phyloP scores from a whole-genome alignment of 2,888 invertebrate genomes.

The Eutolmus rufibarbis region DNA sequence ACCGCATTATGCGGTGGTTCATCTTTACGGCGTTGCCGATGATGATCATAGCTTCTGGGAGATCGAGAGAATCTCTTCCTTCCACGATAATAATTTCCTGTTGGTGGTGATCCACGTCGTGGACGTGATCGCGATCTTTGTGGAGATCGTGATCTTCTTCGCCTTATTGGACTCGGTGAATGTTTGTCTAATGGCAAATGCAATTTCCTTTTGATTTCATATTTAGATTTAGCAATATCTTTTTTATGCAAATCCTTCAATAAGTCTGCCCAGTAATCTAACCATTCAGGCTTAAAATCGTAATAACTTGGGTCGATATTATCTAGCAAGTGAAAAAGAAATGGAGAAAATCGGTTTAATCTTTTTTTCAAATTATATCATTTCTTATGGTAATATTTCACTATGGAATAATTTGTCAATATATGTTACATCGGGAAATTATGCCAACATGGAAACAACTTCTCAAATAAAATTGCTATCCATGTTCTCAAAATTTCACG shows the following conservation, averaged over 20 bases:
- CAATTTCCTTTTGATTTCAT: slow-evolving; percentile 42
- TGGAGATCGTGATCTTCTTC: background rate
- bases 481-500: slow-evolving; percentile 30
- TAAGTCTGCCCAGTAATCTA: slow-evolving; percentile 41
- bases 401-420: background rate
- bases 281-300: slow-evolving; percentile 47
- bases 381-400: background rate
- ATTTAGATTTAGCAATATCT: slow-evolving; percentile 42
- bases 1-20: background rate
- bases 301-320: slow-evolving; percentile 44
- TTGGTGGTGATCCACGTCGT: background rate
- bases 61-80: slow-evolving; percentile 19
- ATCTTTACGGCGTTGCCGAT: slow-evolving; percentile 6
- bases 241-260: slow-evolving; percentile 41
- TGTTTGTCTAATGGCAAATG: slow-evolving; percentile 41
- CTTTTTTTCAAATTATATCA: background rate
- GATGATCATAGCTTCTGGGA: slow-evolving; percentile 9
- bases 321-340: slow-evolving; percentile 44
- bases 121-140: slow-evolving; percentile 15
- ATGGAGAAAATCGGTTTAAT: slow-evolving; percentile 27
- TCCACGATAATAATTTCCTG: slow-evolving; percentile 14
- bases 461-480: background rate
- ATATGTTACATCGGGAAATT: background rate
- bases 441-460: background rate
- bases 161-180: slow-evolving; percentile 45